Percentiles rank a stretch among this genome's conserved stretches.
Conservation (phyloP, 1,140 invertebrate genomes). For the Camponotus floridanus region DNA sequence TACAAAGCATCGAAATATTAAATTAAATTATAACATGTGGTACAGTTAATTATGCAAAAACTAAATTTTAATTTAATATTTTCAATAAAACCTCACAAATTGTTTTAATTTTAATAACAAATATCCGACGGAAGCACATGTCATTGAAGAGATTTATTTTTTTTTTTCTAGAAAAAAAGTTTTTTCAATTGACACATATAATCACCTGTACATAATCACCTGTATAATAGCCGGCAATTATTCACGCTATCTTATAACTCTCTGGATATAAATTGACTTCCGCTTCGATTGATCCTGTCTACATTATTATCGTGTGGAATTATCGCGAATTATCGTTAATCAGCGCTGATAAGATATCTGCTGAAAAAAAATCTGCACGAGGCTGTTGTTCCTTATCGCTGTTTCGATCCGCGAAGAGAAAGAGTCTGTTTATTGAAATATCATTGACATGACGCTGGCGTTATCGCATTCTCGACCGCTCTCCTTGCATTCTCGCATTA, state of each 20-base stretch:
- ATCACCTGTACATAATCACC: neutral
- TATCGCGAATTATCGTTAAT: slow-evolving; percentile 27
- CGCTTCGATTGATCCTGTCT: slow-evolving; percentile 32
- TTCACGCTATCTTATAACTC: neutral
- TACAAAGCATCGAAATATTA: neutral
- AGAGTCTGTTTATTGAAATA: slow-evolving; percentile 45
- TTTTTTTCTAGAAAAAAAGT: slow-evolving; percentile 11
- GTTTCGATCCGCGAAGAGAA: neutral
- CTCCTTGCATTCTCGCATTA: slow-evolving; percentile 19
- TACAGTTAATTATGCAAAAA: neutral
- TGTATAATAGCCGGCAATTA: slow-evolving; percentile 37
- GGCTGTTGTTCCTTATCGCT: slow-evolving; percentile 21
- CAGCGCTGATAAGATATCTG: neutral
- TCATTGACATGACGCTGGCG: neutral
- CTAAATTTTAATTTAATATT: neutral
- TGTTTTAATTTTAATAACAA: neutral
- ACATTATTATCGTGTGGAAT: neutral
- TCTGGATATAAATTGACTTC: slow-evolving; percentile 26
- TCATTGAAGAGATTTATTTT: neutral
- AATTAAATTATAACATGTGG: neutral
- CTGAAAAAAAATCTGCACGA: neutral
- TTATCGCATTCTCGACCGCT: slow-evolving; percentile 11
- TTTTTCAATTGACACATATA: neutral
- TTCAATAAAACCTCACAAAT: neutral
- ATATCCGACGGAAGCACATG: neutral